Evolutionary conservation across 2,113 vertebrate species (phyloP).

Genomic region (Entomyzon cyanotis): DNA sequence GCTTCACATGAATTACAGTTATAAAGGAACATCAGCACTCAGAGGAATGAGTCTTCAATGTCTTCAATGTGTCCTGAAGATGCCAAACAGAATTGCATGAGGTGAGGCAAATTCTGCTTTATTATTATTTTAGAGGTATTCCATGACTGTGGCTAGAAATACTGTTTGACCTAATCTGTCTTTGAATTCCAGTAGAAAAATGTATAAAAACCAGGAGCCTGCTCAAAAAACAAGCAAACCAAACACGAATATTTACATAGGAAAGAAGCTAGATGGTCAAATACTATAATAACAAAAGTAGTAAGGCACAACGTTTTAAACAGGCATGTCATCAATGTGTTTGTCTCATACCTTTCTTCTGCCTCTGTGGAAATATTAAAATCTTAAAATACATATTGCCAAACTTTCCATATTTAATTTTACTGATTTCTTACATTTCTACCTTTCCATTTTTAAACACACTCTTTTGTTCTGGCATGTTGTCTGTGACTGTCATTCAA

Average conservation of each 20-base stretch:
- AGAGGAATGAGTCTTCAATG: neutral
- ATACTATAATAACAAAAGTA: neutral
- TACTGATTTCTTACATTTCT: neutral
- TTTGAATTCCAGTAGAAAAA: neutral
- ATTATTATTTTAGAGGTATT: neutral
- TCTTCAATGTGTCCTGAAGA: neutral
- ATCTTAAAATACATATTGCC: neutral
- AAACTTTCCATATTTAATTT: neutral
- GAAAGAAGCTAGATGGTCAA: neutral
- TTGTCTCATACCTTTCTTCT: neutral
- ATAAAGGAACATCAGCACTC: constrained; percentile 3
- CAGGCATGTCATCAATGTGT: neutral
- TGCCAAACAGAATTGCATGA: neutral
- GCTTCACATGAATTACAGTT: constrained; percentile 21
- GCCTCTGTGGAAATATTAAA: neutral
- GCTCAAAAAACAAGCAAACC: neutral
- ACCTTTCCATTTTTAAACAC: neutral
- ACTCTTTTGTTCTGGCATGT: neutral
- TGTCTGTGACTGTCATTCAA: neutral
- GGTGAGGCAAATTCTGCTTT: neutral
- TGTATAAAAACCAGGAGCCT: neutral
- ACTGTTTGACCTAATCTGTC: neutral
- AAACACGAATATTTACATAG: neutral
- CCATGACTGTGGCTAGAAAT: neutral
- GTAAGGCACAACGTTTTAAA: neutral